Base-by-base conservation (phyloP, 2,797 vertebrate species). In the Cyclura pinguis region DNA sequence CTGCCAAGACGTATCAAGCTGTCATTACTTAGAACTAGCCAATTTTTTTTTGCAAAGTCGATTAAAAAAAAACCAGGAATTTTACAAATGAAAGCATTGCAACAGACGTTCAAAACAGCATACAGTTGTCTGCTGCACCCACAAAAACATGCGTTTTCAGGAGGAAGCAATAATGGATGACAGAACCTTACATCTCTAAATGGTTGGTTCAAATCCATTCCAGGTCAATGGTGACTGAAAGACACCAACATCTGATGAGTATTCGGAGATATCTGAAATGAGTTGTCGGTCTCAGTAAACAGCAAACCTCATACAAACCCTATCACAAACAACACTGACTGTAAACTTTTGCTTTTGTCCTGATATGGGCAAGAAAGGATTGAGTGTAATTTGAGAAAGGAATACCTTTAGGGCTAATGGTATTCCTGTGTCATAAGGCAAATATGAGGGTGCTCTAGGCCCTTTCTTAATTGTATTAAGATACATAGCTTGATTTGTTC, bases 181-280 rank as follows among this genome's bases (percentile, higher is more conserved):
- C 74, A 86, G 59, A 85, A 85, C 80, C 77, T 90, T 91, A 62
- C 80, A 87, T 88, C 73, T 77, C 84, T 88, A 93, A 80, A 87
- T 83, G 89, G 85, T 82, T 87, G 85, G 80, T 88, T 91, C 77
- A 87, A 87, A 91, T 92, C 85, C 85, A 89, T 87, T 78, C 84
- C 88, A 84, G 88, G 85, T 72, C 87, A 92, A 89, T 87, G 84
- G 90, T 84, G 80, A 89, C 80, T 89, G 88, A 92, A 92, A 92
- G 81, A 87, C 73, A 89, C 81, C 81, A 92, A 74, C 85, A 87
- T 87, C 85, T 87, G 80, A 89, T 80, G 85, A 80, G 55, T 87
- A 81, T 89, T 87, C 55, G 80, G 72, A 87, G 88, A 78, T 80
- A 92, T 84, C 85, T 89, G 88, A 89, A 92, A 87, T 87, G 74